Evolutionary conservation across 2,797 vertebrate genomes (phyloP), one percentile per base, ranked within the genome.

Genomic region (Aldrovandia affinis): DNA sequence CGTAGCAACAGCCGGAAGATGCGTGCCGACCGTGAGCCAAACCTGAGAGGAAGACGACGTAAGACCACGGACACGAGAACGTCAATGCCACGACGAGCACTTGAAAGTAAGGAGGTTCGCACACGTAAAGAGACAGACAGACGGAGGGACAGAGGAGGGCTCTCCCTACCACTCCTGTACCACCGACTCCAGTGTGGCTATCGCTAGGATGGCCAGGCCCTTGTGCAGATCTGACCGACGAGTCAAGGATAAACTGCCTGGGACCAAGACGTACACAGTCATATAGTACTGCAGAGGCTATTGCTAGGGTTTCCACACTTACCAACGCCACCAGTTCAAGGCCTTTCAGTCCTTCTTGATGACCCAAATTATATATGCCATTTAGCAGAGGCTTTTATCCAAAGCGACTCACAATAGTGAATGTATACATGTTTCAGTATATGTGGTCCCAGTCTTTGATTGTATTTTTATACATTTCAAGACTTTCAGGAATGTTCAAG

Each of bases 11-110:
- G 86, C 2, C 96, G 96, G 91, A 98, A 97, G 85, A 99, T 98
- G 73, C 98, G 94, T 25, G 97, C 97, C 0, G 97, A 98, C 81
- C 98, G 94, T 61, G 98, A 97, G 1, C 98, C 98, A 15, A 98
- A 98, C 83, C 98, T 99, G 88, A 81, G 1, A 15, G 75, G 10
- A 1, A 10, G 55, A 77, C 44, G 14, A 55, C 80, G 55, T 12
- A 65, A 25, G 3, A 6, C 57, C 42, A 6, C 42, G 10, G 33
- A 54, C 3, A 1, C 70, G 77, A 44, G 54, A 77, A 22, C 44
- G 22, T n/a, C n/a, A 44, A 44, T 10, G 39, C 39, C 73, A 77
- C 25, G 14, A 54, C 10, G 1, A 33, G 0, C 20, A 36, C 36
- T 25, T 7, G 80, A 70, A 39, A 57, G 78, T 5, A 0, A 78